A percentile compares a stretch with the other conserved stretches of the same genome.
Conservation (phyloP, 2,113 vertebrate species). For the Silurus asotus region DNA sequence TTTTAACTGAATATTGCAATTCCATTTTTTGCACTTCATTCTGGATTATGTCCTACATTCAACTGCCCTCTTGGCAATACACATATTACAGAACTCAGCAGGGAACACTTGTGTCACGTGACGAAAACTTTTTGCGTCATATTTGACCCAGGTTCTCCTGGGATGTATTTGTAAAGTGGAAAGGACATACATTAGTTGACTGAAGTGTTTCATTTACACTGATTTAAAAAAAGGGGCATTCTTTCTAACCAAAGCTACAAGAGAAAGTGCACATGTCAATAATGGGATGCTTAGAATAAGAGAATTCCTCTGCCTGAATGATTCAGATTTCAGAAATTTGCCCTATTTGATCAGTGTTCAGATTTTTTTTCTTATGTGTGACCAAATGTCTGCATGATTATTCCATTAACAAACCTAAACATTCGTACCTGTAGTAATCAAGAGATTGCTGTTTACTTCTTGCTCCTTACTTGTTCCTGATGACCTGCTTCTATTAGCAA, state of each 20-base stretch:
- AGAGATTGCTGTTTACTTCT: neutral
- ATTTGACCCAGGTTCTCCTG: neutral
- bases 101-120: constrained; percentile 6
- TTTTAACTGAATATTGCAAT: constrained; percentile 8
- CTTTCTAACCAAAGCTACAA: neutral
- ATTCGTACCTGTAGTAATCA: neutral
- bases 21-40: constrained; percentile 8
- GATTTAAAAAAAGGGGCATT: neutral
- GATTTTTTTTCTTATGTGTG: neutral
- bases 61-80: neutral
- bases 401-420: neutral
- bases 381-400: neutral
- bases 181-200: neutral
- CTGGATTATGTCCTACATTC: constrained; percentile 17
- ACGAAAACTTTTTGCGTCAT: constrained; percentile 18
- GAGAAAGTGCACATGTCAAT: neutral
- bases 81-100: neutral
- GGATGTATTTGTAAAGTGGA: neutral
- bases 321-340: neutral
- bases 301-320: neutral
- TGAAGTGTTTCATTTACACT: neutral
- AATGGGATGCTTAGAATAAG: neutral
- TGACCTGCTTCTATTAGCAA: neutral
- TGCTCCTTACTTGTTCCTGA: neutral
- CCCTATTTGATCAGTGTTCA: neutral